Conservation (phyloP, 2,888 invertebrate genomes). For the Drosophila birchii region DNA sequence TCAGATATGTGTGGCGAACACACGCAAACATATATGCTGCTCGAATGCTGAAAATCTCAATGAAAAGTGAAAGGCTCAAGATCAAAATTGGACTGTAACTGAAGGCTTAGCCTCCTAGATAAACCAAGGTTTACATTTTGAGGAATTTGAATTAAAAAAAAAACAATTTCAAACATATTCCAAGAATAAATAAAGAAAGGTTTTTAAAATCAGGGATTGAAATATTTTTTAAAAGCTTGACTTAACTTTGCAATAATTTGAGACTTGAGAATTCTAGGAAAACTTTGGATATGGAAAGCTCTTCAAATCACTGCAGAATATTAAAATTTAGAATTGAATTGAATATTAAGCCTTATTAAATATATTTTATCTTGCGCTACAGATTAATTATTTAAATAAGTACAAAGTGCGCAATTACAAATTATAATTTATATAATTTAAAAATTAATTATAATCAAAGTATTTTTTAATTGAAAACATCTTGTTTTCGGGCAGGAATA, state of each 20-base stretch:
- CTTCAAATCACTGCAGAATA: not conserved
- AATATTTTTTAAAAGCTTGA: not conserved
- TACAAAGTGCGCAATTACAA: not conserved
- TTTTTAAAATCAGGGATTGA: too few species aligned
- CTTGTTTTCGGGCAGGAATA: not conserved
- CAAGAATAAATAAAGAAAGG: not conserved
- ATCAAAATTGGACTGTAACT: not conserved
- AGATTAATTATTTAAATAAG: not conserved
- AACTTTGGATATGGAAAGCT: not conserved
- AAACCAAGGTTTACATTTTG: not conserved
- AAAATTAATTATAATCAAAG: too few species aligned
- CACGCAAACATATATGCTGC: conserved; percentile 1
- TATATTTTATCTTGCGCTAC: not conserved
- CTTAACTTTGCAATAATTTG: not conserved
- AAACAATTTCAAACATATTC: not conserved
- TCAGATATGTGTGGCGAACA: conserved; percentile 1
- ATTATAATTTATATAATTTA: too few species aligned
- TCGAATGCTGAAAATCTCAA: conserved; percentile 2
- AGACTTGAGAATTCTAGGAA: not conserved
- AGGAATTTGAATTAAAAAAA: not conserved
- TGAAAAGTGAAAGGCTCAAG: conserved; percentile 1
- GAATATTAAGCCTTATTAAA: not conserved
- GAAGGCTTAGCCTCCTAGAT: not conserved
- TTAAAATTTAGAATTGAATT: not conserved
- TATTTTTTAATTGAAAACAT: not conserved